These are phyloP conservation scores for Chalcis sispes DNA, from an alignment of 2,888 invertebrate genomes.

Conservation along the genomic window DNA sequence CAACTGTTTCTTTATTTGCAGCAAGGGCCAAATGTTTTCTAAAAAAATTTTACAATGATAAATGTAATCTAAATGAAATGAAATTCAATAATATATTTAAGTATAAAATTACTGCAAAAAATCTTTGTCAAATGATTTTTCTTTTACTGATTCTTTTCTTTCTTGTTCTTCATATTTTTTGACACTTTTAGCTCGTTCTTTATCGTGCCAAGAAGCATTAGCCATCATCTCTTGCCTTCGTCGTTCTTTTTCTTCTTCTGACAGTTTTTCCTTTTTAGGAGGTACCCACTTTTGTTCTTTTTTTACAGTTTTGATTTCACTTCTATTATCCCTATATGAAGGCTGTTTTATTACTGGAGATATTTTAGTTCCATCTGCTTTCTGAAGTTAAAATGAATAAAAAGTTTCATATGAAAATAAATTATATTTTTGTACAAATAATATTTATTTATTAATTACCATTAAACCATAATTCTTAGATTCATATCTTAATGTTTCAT, in stretches of 20 bases:
- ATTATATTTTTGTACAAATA: constrained; percentile 5
- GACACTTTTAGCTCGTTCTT: constrained; percentile 81
- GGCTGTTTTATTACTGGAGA: constrained; percentile 52
- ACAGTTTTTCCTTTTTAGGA: constrained; percentile 73
- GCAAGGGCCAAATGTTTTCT: constrained; percentile 82
- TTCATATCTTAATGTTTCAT: constrained; percentile 35
- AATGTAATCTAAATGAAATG: neutral
- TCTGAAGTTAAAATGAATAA: constrained; percentile 62
- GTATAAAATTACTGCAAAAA: constrained; percentile 74
- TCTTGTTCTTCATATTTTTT: constrained; percentile 81
- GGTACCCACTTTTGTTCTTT: constrained; percentile 65
- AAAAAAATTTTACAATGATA: constrained; percentile 48
- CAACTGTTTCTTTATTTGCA: constrained; percentile 84
- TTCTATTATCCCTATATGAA: constrained; percentile 32
- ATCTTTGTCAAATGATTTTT: constrained; percentile 75
- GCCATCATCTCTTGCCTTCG: constrained; percentile 88
- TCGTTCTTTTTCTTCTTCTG: constrained; percentile 83
- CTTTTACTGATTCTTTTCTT: constrained; percentile 76
- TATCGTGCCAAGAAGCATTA: constrained; percentile 85
- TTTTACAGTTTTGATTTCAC: constrained; percentile 56
- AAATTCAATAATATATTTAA: neutral
- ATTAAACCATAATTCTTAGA: constrained; percentile 63
- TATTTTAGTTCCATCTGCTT: constrained; percentile 65
- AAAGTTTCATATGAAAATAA: constrained; percentile 17
- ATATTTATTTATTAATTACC: constrained; percentile 56